Evolutionary conservation across 2,797 vertebrate species (phyloP).

Genomic region (Odontamblyopus lacepedii): DNA sequence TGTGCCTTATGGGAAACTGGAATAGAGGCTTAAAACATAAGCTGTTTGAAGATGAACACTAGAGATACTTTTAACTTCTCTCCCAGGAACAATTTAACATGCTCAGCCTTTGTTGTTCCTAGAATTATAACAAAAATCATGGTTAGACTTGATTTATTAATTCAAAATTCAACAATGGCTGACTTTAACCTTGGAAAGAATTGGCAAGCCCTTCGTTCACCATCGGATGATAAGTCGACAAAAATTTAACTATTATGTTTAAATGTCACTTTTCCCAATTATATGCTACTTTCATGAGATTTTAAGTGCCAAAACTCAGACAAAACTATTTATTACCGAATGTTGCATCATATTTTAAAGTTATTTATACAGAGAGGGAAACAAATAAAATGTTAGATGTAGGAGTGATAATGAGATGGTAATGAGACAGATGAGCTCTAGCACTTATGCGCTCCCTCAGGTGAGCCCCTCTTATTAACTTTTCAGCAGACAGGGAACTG

Average conservation of each 20-base stretch:
- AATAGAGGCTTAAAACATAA: slow-evolving; percentile 24
- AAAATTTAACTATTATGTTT: neutral
- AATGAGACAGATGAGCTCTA: slow-evolving; percentile 68
- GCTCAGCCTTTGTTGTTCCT: neutral
- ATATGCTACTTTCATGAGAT: neutral
- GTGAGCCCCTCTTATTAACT: slow-evolving; percentile 69
- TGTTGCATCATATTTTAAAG: slow-evolving; percentile 42
- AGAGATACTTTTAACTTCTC: slow-evolving; percentile 14
- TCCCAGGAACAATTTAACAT: slow-evolving; percentile 21
- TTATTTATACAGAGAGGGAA: slow-evolving; percentile 36
- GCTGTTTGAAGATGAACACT: slow-evolving; percentile 35
- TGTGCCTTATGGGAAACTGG: slow-evolving; percentile 24
- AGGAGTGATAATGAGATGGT: slow-evolving; percentile 68
- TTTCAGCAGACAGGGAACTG: slow-evolving; percentile 45
- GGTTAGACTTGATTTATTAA: neutral
- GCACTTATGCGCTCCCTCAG: slow-evolving; percentile 63
- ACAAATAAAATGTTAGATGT: slow-evolving; percentile 35
- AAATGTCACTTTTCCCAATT: neutral
- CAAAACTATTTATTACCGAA: slow-evolving; percentile 16
- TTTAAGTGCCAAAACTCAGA: neutral
- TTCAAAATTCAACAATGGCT: neutral
- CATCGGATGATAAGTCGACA: neutral
- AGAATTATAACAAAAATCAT: neutral
- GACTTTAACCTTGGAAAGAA: neutral
- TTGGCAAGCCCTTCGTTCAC: neutral